Conservation (phyloP, 2,888 invertebrate species). For the Dynastes grantii region DNA sequence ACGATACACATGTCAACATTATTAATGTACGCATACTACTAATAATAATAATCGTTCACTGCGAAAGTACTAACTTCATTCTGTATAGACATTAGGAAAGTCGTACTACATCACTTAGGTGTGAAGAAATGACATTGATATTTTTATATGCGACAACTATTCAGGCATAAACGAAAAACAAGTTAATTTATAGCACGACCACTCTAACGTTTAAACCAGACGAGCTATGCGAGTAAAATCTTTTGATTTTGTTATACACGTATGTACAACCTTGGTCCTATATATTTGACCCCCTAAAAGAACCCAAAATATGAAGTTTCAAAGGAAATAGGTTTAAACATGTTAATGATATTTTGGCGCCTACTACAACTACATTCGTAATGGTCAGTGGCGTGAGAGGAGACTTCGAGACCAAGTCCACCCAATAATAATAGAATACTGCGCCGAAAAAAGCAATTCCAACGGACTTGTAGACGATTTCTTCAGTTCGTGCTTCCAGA, state of each 20-base stretch:
- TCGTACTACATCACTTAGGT: conserved; percentile 38
- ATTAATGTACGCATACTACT: conserved; percentile 8
- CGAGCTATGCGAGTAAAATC: conserved; percentile 2
- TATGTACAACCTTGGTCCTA: too few species aligned
- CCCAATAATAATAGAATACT: too few species aligned
- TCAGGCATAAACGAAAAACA: conserved; percentile 47
- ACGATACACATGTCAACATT: conserved; percentile 10
- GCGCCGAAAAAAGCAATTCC: too few species aligned
- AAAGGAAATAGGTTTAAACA: too few species aligned
- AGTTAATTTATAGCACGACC: conserved; percentile 41
- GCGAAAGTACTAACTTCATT: conserved; percentile 14
- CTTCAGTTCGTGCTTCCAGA: too few species aligned
- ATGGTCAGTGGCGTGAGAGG: too few species aligned
- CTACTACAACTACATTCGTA: too few species aligned
- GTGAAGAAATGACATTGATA: conserved; percentile 50
- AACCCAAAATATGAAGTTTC: too few species aligned
- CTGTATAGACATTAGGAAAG: conserved; percentile 22
- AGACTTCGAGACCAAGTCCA: too few species aligned
- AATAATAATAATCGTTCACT: background rate
- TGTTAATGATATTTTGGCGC: too few species aligned
- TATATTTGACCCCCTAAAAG: too few species aligned
- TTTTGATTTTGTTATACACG: background rate
- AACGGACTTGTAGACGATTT: too few species aligned
- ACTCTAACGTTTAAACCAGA: conserved; percentile 30
- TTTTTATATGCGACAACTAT: conserved; percentile 44